Evolutionary conservation across 2,888 invertebrate genomes (phyloP).

Genomic region (Lasioglossum leucozonium): DNA sequence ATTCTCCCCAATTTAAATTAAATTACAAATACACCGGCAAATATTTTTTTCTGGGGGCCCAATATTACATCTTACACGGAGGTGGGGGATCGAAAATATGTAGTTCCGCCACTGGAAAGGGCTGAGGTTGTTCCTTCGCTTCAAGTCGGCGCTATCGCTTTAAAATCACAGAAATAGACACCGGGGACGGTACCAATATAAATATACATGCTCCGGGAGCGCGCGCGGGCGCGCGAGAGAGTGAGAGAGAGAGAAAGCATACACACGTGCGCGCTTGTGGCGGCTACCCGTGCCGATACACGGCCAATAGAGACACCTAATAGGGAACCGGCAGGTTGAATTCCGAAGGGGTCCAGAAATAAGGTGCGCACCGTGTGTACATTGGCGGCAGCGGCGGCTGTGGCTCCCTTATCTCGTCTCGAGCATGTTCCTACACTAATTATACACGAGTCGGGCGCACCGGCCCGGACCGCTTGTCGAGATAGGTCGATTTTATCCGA

Average conservation of each 20-base stretch:
- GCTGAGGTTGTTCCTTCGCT: background rate
- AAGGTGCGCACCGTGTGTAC: background rate
- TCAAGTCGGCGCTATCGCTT: background rate
- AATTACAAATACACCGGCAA: no score
- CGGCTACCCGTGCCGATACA: background rate
- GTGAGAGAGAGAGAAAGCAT: background rate
- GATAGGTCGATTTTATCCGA: conserved; percentile 39
- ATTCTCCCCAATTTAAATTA: no score
- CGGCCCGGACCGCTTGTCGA: conserved; percentile 2
- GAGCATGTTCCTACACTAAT: conserved; percentile 38
- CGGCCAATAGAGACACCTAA: background rate
- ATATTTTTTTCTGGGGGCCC: no score
- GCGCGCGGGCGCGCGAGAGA: background rate
- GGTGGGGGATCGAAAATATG: no score
- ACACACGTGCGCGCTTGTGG: background rate
- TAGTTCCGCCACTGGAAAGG: no score
- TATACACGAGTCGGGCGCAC: conserved; percentile 28
- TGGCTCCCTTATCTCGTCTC: background rate
- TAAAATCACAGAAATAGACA: conserved; percentile 43
- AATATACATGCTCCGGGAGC: conserved; percentile 20
- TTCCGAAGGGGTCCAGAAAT: conserved; percentile 46
- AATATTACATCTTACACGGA: no score
- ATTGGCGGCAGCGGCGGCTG: background rate
- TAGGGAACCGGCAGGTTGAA: conserved; percentile 12
- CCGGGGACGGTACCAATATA: conserved; percentile 20